Evolutionary conservation across 2,113 vertebrate species (phyloP), one percentile per base, ranked within the genome.

Genomic region (Lonchura striata): DNA sequence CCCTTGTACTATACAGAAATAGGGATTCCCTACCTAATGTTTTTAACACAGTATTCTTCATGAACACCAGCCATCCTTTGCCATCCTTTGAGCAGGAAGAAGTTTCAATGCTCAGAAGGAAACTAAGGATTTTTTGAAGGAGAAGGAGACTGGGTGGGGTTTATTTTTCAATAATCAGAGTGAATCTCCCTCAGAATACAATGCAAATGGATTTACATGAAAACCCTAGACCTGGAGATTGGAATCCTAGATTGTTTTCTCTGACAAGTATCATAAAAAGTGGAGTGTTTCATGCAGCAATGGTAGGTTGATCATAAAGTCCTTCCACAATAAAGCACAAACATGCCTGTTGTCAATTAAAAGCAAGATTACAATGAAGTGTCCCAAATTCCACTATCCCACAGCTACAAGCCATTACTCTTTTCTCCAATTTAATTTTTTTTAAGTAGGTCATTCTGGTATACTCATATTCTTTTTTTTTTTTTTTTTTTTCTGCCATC

Each of bases 371-470:
- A 94, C 72, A 82, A 96, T 94, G 86, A 95, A 96, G 90, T 78
- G 41, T 97, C 96, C 96, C 96, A 96, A 94, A 98, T 98, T 97
- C 95, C 94, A 97, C 97, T 97, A 97, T 96, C 91, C 95, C 96
- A 93, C 93, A 97, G 97, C 96, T 97, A 96, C 94, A 96, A 97
- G 96, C 94, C 95, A 97, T 97, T 97, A 97, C 92, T 97, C 83
- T 95, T 97, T 96, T 97, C 97, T 96, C 92, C 95, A 97, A 97
- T 97, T 92, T 97, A 97, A 97, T 97, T 97, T 97, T 97, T 98
- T 96, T 96, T 61, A 98, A 98, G 96, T 98, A 98, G 97, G 97
- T 97, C 97, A 97, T 94, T 96, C 95, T 92, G 94, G 64, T 78
- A 76, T 52, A 92, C 24, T 63, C 64, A 65, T 70, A 82, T 96